Percentiles rank a stretch among this genome's conserved stretches.
Conservation (phyloP, 2,888 invertebrate species). For the Lepidonotus clava region DNA sequence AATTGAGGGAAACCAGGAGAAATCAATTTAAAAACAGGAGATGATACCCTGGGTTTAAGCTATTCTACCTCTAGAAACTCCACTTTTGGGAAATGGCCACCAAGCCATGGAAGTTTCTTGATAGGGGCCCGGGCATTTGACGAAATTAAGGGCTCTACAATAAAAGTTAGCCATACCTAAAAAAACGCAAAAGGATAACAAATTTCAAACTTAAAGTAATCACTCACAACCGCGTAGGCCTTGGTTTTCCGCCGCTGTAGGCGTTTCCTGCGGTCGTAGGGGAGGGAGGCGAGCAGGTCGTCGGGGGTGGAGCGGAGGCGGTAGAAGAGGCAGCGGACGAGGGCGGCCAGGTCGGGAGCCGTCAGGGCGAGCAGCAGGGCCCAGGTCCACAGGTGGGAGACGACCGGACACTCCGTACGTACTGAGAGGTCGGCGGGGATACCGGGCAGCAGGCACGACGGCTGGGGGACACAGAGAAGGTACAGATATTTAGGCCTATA, state of each 20-base stretch:
- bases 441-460: not conserved
- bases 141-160: too few relatives aligned
- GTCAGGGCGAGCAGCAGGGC: not conserved
- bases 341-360: not conserved
- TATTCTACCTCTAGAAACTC: too few relatives aligned
- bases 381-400: constrained; percentile 3
- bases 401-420: not conserved
- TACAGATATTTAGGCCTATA: not conserved
- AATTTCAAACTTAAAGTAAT: too few relatives aligned
- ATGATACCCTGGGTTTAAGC: too few relatives aligned
- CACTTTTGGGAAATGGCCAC: too few relatives aligned
- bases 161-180: too few relatives aligned
- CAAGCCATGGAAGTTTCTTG: too few relatives aligned
- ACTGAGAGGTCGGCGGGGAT: not conserved
- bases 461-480: not conserved
- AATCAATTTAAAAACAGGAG: too few relatives aligned
- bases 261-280: not conserved
- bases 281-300: not conserved
- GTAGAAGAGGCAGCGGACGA: constrained; percentile 4
- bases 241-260: not conserved
- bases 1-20: too few relatives aligned
- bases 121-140: too few relatives aligned
- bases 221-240: not conserved
- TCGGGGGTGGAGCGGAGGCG: not conserved
- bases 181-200: too few relatives aligned